phyloP scores from a whole-genome alignment of 2,797 vertebrate genomes.

The Semotilus atromaculatus region DNA sequence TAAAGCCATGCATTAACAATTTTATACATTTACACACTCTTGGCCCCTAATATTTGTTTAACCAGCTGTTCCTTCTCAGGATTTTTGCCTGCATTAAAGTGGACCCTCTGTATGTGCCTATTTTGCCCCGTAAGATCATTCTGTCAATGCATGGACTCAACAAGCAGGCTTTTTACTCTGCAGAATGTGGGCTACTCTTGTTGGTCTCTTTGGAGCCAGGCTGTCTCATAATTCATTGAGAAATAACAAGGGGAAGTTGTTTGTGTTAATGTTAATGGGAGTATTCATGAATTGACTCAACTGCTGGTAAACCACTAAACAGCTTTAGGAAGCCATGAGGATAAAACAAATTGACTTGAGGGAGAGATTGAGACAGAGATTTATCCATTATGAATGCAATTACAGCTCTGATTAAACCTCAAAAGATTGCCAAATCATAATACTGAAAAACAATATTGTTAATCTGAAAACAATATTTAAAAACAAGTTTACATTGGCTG shows the following conservation, averaged over 20 bases:
- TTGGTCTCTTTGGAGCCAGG: constrained; percentile 67
- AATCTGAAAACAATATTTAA: background rate
- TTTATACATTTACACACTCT: constrained; percentile 76
- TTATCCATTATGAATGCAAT: background rate
- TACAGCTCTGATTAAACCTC: background rate
- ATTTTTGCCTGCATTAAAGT: constrained; percentile 78
- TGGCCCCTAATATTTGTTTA: constrained; percentile 80
- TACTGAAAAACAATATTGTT: background rate
- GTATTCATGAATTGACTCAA: constrained; percentile 35
- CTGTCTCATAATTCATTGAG: constrained; percentile 73
- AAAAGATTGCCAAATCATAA: background rate
- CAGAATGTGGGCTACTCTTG: constrained; percentile 65
- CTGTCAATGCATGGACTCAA: constrained; percentile 65
- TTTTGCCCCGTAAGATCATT: constrained; percentile 68
- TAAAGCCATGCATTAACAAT: constrained; percentile 85
- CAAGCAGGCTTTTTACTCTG: constrained; percentile 69
- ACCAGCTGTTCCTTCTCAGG: constrained; percentile 82
- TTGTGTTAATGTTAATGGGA: constrained; percentile 44
- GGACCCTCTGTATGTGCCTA: constrained; percentile 65
- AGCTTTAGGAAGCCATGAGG: constrained; percentile 10
- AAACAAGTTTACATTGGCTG: background rate
- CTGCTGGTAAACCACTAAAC: constrained; percentile 26
- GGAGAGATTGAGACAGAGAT: background rate
- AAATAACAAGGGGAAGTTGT: constrained; percentile 48
- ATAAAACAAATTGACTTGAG: constrained; percentile 21